A percentile compares a stretch with the other conserved stretches of the same genome.
Conservation (phyloP, 2,888 invertebrate genomes). For the Sycophila texana region DNA sequence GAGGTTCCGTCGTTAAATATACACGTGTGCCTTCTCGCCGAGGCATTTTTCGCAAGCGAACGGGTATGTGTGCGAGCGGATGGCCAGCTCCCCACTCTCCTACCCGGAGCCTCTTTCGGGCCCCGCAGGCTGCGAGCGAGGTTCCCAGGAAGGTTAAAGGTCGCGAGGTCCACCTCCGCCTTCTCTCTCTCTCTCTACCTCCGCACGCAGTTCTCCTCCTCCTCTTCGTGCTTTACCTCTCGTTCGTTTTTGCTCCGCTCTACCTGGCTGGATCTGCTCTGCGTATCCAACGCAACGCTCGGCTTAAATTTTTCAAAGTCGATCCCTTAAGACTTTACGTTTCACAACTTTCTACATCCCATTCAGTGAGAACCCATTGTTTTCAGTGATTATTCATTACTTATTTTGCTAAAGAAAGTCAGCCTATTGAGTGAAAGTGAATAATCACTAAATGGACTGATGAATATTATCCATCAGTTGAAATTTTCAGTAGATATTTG, state of each 20-base stretch:
- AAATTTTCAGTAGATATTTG: too few species aligned
- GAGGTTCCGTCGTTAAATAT: constrained; percentile 43
- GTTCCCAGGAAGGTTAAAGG: constrained; percentile 71
- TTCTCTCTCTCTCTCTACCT: constrained; percentile 23
- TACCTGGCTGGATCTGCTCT: constrained; percentile 10
- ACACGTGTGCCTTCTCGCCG: constrained; percentile 7
- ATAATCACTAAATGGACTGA: too few species aligned
- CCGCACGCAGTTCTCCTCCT: constrained; percentile 47
- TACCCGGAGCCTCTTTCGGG: constrained; percentile 54
- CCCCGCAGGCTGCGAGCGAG: constrained; percentile 62
- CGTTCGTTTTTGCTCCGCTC: background rate
- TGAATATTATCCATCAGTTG: too few species aligned
- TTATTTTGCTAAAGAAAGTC: too few species aligned
- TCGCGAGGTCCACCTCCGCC: constrained; percentile 62
- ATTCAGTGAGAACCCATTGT: too few species aligned
- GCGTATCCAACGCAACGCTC: background rate
- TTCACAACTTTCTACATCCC: constrained; percentile 34
- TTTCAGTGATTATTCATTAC: too few species aligned
- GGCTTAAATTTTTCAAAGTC: constrained; percentile 11
- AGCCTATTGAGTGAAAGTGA: too few species aligned
- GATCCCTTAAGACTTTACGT: constrained; percentile 11
- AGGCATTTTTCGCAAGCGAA: constrained; percentile 18
- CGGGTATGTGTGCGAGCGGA: constrained; percentile 24
- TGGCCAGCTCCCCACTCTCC: constrained; percentile 36
- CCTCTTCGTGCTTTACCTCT: constrained; percentile 33